Evolutionary conservation across 2,113 vertebrate species (phyloP), one percentile per base, ranked within the genome.

Genomic region (Cepphus grylle): DNA sequence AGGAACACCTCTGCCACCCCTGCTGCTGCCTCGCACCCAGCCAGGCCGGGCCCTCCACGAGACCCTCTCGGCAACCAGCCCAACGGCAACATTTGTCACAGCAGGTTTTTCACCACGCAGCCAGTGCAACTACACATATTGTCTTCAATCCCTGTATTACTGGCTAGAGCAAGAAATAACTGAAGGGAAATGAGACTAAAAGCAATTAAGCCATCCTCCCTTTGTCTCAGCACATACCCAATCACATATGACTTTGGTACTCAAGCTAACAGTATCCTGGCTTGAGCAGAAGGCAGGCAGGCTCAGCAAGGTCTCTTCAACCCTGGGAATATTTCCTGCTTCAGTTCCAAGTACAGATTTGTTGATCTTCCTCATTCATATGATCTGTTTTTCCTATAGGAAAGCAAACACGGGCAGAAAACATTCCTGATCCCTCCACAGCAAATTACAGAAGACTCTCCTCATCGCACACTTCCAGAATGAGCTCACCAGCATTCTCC

Each of bases 71-170:
- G 5, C 66, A 8, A 6, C 26, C 25, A 7, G 62, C 27, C 32
- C 19, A 9, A 6, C 2, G 6, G 7, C 53, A 12, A 18, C 18
- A 27, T 10, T 2, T 15, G 27, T 5, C 40, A 4, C 0, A 7
- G 9, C 3, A 34, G n/a, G 9, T 23, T 43, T 40, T 70, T 49
- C 2, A 29, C 52, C 16, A 3, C 1, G n/a, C 62, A 53, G 45
- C 27, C 36, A 32, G n/a, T 2, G 12, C 43, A 27, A 8, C 42
- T 21, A 29, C 17, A 11, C 34, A 11, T 19, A 3, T 25, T 42
- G 18, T 25, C 55, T 25, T 42, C 38, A 70, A 80, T 20, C 27
- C 49, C n/a, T 20, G 14, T 8, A 15, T 23, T 36, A 63, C n/a
- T 15, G 1, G 49, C 27, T 15, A 53, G 14, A 78, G 59, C 71